These are phyloP conservation scores for Agonopterix arenella DNA, from an alignment of 2,888 invertebrate genomes.

Conservation along the genomic window DNA sequence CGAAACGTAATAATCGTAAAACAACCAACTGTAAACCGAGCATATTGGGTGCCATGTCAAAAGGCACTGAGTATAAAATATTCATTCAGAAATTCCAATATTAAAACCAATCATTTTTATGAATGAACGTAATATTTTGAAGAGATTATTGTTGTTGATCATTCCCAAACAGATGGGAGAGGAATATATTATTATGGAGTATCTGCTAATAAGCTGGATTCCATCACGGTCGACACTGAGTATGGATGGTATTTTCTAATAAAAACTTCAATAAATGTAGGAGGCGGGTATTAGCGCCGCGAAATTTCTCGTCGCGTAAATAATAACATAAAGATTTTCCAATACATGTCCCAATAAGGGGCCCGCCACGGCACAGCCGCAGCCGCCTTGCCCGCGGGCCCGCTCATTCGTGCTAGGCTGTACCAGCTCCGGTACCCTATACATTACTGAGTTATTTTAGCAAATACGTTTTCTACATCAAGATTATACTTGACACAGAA, in stretches of 20 bases:
- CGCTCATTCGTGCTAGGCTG: too few relatives aligned
- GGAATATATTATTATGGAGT: conserved; percentile 16
- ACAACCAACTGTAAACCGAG: background rate
- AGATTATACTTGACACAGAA: too few relatives aligned
- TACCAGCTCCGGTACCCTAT: too few relatives aligned
- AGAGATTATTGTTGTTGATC: conserved; percentile 25
- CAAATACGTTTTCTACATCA: conserved; percentile 1
- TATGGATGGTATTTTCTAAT: conserved; percentile 58
- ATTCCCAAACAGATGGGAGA: conserved; percentile 15
- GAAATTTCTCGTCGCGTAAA: conserved; percentile 55
- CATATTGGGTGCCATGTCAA: conserved; percentile 2
- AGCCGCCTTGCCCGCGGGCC: too few relatives aligned
- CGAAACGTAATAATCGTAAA: background rate
- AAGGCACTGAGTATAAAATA: conserved; percentile 2
- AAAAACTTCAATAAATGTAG: conserved; percentile 61
- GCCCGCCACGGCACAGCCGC: background rate
- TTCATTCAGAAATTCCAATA: conserved; percentile 11
- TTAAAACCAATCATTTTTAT: conserved; percentile 10
- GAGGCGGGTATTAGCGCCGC: conserved; percentile 56
- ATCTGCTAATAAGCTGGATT: conserved; percentile 33
- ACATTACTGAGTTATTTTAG: conserved; percentile 9
- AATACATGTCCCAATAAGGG: conserved; percentile 55
- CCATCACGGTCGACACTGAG: conserved; percentile 30
- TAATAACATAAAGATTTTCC: conserved; percentile 67
- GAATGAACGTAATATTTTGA: conserved; percentile 32